phyloP scores from a whole-genome alignment of 2,888 invertebrate species.

The Ceratothoa steindachneri region DNA sequence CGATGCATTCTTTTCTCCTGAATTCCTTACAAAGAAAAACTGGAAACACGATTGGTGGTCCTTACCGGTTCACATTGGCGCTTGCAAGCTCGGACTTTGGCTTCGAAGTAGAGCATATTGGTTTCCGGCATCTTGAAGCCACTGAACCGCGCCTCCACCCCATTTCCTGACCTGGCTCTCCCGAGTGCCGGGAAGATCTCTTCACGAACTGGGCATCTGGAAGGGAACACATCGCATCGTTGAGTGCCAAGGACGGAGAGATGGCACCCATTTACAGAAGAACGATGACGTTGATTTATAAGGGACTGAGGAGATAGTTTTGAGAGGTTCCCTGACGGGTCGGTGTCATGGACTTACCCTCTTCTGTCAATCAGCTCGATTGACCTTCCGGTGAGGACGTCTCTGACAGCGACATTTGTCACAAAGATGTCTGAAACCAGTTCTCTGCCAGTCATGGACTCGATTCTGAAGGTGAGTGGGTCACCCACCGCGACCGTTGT shows the following conservation, averaged over 20 bases:
- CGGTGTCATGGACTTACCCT: conserved; percentile 72
- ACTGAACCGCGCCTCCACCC: conserved; percentile 83
- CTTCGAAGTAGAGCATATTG: conserved; percentile 87
- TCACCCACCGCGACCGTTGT: conserved; percentile 91
- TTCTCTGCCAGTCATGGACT: conserved; percentile 82
- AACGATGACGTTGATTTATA: too few species aligned
- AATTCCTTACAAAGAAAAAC: too few species aligned
- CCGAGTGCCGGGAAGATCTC: conserved; percentile 88
- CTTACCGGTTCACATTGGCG: conserved; percentile 80
- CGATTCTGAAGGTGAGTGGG: conserved; percentile 80
- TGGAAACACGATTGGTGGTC: conserved; percentile 39
- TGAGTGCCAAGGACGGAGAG: too few species aligned
- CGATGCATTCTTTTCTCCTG: too few species aligned
- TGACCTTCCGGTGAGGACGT: conserved; percentile 84
- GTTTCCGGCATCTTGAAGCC: conserved; percentile 93
- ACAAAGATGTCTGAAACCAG: conserved; percentile 86
- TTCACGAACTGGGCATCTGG: conserved; percentile 82
- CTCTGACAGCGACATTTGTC: conserved; percentile 84
- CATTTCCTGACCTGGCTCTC: conserved; percentile 76
- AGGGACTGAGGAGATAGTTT: too few species aligned
- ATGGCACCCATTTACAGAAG: too few species aligned
- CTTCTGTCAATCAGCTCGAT: conserved; percentile 83
- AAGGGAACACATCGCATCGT: too few species aligned
- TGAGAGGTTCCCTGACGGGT: too few species aligned
- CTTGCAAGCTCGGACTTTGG: conserved; percentile 80